These are phyloP conservation scores for Crocodylus rhombifer DNA, from an alignment of 2,797 vertebrate species.

Conservation along the genomic window DNA sequence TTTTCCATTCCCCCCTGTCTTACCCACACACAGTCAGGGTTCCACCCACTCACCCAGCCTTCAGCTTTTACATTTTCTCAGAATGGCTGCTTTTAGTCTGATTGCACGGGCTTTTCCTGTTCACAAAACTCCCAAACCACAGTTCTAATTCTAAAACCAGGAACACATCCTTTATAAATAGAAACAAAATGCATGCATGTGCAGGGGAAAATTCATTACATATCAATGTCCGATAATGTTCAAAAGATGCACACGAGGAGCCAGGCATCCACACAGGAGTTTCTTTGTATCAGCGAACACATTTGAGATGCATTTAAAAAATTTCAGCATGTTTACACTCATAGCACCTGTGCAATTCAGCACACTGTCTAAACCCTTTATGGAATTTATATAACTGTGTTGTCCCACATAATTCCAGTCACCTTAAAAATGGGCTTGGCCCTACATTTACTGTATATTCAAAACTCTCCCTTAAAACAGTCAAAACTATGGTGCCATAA, in stretches of 20 bases:
- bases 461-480: background rate
- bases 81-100: background rate
- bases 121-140: slow-evolving; percentile 18
- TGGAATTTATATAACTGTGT: background rate
- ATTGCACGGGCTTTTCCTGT: background rate
- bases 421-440: background rate
- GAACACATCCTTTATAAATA: background rate
- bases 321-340: background rate
- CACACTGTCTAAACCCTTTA: background rate
- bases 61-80: background rate
- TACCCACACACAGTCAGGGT: background rate
- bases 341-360: too few species aligned
- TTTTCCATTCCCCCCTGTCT: slow-evolving; percentile 18
- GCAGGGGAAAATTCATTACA: background rate
- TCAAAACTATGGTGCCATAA: background rate
- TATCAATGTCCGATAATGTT: background rate
- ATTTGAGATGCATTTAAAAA: background rate
- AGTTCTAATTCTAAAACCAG: slow-evolving; percentile 9
- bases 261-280: background rate
- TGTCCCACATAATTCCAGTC: background rate
- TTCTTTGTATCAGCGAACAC: background rate
- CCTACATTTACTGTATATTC: background rate
- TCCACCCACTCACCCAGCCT: background rate
- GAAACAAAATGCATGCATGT: background rate
- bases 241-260: background rate